A percentile compares a stretch with the other conserved stretches of the same genome.
phyloP scores from a whole-genome alignment of 2,888 invertebrate genomes.

The Esperia sulphurella region DNA sequence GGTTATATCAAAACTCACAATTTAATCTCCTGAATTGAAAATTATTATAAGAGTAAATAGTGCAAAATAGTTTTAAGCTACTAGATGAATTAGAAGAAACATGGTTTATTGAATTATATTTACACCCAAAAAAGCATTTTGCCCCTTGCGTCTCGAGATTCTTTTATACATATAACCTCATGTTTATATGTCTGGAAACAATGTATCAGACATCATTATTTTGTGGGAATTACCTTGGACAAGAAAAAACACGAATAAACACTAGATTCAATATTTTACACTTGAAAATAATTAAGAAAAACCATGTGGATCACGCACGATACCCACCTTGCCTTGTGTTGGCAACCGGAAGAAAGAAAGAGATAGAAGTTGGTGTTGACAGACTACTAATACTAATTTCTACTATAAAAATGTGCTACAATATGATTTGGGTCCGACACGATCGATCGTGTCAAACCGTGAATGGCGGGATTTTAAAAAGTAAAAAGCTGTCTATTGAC shows the following conservation, averaged over 20 bases:
- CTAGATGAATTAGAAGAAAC: too few species aligned
- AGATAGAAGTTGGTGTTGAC: constrained; percentile 25
- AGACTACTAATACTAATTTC: constrained; percentile 1
- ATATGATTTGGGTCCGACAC: too few species aligned
- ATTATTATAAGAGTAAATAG: too few species aligned
- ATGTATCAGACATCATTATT: too few species aligned
- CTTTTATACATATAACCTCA: background rate
- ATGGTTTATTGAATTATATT: background rate
- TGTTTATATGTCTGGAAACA: too few species aligned
- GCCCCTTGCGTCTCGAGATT: background rate
- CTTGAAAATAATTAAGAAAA: constrained; percentile 29
- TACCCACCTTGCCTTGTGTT: constrained; percentile 71
- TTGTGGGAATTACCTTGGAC: constrained; percentile 28
- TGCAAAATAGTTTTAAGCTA: too few species aligned
- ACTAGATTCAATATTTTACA: constrained; percentile 16
- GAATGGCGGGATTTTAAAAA: background rate
- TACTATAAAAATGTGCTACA: background rate
- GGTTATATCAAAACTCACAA: too few species aligned
- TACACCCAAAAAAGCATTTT: background rate
- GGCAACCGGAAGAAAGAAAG: constrained; percentile 71
- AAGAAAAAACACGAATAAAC: constrained; percentile 18
- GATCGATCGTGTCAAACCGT: background rate
- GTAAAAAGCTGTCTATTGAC: background rate
- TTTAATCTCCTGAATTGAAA: too few species aligned
- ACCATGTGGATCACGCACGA: constrained; percentile 58